These are phyloP conservation scores for Sialia sialis DNA, from an alignment of 2,113 vertebrate species.

Conservation along the genomic window DNA sequence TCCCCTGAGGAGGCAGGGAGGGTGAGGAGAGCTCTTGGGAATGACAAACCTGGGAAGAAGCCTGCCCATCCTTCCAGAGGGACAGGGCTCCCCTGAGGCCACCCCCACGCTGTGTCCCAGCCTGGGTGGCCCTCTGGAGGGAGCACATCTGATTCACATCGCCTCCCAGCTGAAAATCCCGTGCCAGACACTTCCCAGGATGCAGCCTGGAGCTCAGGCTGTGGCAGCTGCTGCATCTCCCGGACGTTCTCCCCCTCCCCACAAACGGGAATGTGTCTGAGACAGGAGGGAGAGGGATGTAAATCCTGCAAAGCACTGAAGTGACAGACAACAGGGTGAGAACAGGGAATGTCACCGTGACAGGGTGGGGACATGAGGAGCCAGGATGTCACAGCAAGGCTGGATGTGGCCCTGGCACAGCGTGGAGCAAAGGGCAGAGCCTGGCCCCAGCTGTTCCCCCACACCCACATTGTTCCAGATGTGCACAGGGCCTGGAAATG, in stretches of 20 bases:
- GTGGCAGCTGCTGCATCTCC: not conserved
- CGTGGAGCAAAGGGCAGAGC: rapidly evolving
- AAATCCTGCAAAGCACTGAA: not conserved
- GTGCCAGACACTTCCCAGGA: not conserved
- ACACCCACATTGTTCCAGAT: not conserved
- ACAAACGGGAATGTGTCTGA: not conserved
- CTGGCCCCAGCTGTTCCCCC: rapidly evolving
- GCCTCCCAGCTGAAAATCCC: not conserved
- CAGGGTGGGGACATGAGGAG: no score
- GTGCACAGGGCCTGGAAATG: not conserved
- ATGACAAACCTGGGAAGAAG: not conserved
- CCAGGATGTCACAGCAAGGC: not conserved
- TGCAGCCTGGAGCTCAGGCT: not conserved
- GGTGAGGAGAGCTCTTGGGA: not conserved
- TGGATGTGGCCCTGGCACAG: not conserved
- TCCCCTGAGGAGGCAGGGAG: rapidly evolving
- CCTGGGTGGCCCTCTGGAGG: not conserved
- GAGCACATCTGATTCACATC: not conserved
- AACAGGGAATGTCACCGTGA: not conserved
- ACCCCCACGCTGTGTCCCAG: rapidly evolving
- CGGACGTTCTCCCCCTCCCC: not conserved
- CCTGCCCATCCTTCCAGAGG: not conserved
- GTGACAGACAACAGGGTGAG: rapidly evolving
- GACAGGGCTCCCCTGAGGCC: not conserved
- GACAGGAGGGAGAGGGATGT: not conserved